phyloP scores from a whole-genome alignment of 2,888 invertebrate species.

The Amorpha juglandis region DNA sequence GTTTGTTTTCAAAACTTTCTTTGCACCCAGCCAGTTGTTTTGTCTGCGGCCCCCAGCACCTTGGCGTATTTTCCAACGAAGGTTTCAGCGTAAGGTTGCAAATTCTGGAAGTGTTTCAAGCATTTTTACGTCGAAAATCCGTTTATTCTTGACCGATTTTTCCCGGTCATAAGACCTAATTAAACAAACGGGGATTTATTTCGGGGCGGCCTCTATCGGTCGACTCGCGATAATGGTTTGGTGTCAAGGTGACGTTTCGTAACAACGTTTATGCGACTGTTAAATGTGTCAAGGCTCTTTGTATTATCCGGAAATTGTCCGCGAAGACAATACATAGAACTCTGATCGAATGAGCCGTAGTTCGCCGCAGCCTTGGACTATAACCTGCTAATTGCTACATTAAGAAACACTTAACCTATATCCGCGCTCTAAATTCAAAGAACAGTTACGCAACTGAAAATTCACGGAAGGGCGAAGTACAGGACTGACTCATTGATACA shows the following conservation, averaged over 20 bases:
- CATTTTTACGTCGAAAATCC: constrained; percentile 52
- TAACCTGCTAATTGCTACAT: constrained; percentile 74
- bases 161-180: constrained; percentile 67
- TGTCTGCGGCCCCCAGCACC: constrained; percentile 50
- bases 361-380: constrained; percentile 62
- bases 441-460: constrained; percentile 6
- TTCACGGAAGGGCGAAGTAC: constrained; percentile 19
- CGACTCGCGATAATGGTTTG: constrained; percentile 75
- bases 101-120: constrained; percentile 63
- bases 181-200: constrained; percentile 71
- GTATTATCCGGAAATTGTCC: constrained; percentile 62
- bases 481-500: constrained; percentile 7
- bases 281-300: constrained; percentile 73
- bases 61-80: constrained; percentile 40
- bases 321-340: constrained; percentile 44
- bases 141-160: constrained; percentile 79
- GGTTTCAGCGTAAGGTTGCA: constrained; percentile 48
- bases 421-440: constrained; percentile 67
- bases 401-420: constrained; percentile 81
- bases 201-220: constrained; percentile 75
- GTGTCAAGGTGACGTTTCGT: constrained; percentile 80
- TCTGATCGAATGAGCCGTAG: constrained; percentile 51
- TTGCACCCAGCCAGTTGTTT: constrained; percentile 53
- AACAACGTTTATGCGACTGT: constrained; percentile 57
- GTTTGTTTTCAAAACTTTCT: constrained; percentile 69